phyloP scores from a whole-genome alignment of 2,888 invertebrate species.

The Gnatocerus cornutus region DNA sequence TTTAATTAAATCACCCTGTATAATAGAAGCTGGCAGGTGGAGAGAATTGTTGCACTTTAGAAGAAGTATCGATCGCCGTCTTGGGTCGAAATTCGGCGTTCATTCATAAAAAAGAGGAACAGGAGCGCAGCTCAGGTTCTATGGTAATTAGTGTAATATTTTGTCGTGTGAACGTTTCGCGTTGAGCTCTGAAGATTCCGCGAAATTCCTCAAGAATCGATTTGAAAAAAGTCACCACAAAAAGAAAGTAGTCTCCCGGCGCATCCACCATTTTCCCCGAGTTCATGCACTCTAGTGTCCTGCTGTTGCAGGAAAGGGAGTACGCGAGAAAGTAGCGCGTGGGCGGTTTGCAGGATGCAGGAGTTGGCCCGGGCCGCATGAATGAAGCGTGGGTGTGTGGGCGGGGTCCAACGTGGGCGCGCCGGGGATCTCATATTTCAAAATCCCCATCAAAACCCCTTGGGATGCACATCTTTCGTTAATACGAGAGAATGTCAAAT shows the following conservation, averaged over 20 bases:
- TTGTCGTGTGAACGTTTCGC: too few species aligned
- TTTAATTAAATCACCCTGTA: background rate
- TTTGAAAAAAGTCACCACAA: background rate
- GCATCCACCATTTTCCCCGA: conserved; percentile 38
- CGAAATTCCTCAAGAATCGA: conserved; percentile 14
- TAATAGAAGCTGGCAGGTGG: too few species aligned
- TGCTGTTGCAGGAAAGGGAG: conserved; percentile 38
- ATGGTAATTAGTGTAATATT: too few species aligned
- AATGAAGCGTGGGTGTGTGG: conserved; percentile 61
- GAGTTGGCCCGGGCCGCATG: conserved; percentile 61
- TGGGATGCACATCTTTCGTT: background rate
- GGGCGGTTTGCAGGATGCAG: conserved; percentile 58
- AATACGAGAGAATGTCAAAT: conserved; percentile 1
- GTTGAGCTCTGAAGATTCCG: background rate
- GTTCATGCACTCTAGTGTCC: conserved; percentile 18
- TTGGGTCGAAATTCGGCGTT: too few species aligned
- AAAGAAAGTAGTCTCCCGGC: conserved; percentile 27
- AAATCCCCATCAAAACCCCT: conserved; percentile 5
- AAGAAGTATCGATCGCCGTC: too few species aligned
- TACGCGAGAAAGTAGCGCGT: conserved; percentile 53
- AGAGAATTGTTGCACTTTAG: too few species aligned
- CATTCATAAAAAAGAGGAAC: background rate
- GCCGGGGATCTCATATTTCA: conserved; percentile 46
- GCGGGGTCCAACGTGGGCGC: conserved; percentile 58
- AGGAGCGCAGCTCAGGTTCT: background rate